Evolutionary conservation across 1,140 invertebrate species (phyloP), one percentile per base, ranked within the genome.

Genomic region (Manduca sexta): DNA sequence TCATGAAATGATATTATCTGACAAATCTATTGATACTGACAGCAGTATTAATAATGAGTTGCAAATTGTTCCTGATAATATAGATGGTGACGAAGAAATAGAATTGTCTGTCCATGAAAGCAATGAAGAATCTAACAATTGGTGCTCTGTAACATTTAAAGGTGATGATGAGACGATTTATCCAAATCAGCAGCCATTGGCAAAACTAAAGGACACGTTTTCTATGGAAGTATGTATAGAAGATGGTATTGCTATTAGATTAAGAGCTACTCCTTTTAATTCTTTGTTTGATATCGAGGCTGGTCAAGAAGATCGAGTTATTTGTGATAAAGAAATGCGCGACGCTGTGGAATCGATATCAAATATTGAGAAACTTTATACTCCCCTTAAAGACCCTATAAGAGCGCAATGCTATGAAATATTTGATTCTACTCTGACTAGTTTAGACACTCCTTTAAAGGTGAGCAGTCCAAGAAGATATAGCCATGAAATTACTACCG

Each of bases 381-480:
- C 81, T 4, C 81, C 81, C 18, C 53, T 75, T 44, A 84, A 84
- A 69, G 64, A 76, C 43, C 39, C 49, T 7, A 53, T 54, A n/a
- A 67, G 64, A 58, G 56, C 56, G 2, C 60, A 75, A 40, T 74
- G 71, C 42, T 75, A 62, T 21, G 71, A 81, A 47, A 71, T 84
- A 53, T 84, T 84, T 55, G 77, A 83, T 55, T 84, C 81, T 2
- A 81, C 81, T 31, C 49, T 84, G 7, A 79, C 75, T 4, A 84
- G 78, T 55, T 62, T 84, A 39, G 79, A 84, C 49, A 83, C 81
- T 3, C 77, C 81, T 3, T 52, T 81, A 17, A 84, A 82, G 61
- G 29, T 40, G n/a, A 57, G 47, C 45, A 67, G 61, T 48, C 62
- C 68, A 39, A 68, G 47, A 50, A 48, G 39, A 29, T 45, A n/a